Conservation (phyloP, 1,140 invertebrate species). For the Pseudomyrmex cubaensis region DNA sequence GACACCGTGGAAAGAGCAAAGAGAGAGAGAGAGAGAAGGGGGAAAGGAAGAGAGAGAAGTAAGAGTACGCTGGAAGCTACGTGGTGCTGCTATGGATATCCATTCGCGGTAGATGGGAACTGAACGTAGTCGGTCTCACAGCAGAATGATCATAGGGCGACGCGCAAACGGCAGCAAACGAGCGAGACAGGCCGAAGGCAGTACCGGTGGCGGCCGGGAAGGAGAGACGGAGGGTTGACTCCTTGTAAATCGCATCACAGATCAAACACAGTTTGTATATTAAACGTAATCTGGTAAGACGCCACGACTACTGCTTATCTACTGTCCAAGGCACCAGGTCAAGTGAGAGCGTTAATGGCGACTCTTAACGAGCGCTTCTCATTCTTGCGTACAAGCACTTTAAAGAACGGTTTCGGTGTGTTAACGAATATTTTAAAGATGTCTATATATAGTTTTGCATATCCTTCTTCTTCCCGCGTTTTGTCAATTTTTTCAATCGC, state of each 20-base stretch:
- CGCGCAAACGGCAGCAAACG: constrained; percentile 78
- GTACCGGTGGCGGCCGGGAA: constrained; percentile 10
- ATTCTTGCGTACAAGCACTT: background rate
- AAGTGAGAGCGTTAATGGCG: background rate
- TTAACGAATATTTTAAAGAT: background rate
- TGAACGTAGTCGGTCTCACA: constrained; percentile 82
- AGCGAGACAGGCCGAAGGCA: constrained; percentile 62
- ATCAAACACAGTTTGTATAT: constrained; percentile 85
- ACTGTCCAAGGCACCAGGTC: constrained; percentile 62
- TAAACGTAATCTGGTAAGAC: constrained; percentile 80
- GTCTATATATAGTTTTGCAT: background rate
- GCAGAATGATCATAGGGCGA: constrained; percentile 85
- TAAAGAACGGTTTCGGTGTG: background rate
- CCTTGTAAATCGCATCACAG: constrained; percentile 85
- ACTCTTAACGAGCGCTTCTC: background rate
- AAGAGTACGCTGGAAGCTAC: constrained; percentile 47
- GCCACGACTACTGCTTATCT: constrained; percentile 72
- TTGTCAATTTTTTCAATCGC: constrained; percentile 24
- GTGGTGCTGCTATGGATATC: constrained; percentile 80
- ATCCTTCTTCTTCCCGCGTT: background rate
- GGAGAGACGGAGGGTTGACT: constrained; percentile 65
- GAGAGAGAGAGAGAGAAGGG: constrained; percentile 42
- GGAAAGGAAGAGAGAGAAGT: constrained; percentile 47
- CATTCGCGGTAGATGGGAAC: constrained; percentile 71
- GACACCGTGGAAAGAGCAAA: constrained; percentile 49